Evolutionary conservation across 2,888 invertebrate genomes (phyloP).

Genomic region (Metalampra italica): DNA sequence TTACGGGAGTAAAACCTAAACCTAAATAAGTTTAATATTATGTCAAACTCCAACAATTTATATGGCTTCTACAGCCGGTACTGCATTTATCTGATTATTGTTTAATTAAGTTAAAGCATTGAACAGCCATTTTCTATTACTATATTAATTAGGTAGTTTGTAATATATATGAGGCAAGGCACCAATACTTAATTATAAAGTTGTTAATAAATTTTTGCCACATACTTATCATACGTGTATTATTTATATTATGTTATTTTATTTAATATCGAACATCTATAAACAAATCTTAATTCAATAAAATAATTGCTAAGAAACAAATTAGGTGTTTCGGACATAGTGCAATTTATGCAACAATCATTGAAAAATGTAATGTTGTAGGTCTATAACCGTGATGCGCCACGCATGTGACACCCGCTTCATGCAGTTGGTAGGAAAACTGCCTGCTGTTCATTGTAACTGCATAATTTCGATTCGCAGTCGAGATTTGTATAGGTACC

Average conservation of each 20-base stretch:
- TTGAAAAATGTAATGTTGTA: too few relatives aligned
- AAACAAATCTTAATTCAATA: too few relatives aligned
- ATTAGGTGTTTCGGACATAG: too few relatives aligned
- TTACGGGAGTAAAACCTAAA: too few relatives aligned
- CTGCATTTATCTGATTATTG: conserved; percentile 5
- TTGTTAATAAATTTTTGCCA: conserved; percentile 44
- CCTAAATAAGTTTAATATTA: background rate
- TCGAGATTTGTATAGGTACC: too few relatives aligned
- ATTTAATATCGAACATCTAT: background rate
- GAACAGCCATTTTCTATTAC: conserved; percentile 11
- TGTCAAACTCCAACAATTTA: background rate
- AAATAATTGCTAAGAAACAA: too few relatives aligned
- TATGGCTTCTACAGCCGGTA: background rate
- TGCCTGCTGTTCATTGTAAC: too few relatives aligned
- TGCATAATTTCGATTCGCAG: too few relatives aligned
- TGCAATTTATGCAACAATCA: too few relatives aligned
- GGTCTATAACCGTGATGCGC: too few relatives aligned
- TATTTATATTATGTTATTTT: conserved; percentile 6
- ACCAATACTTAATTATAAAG: conserved; percentile 49
- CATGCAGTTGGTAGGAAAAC: too few relatives aligned
- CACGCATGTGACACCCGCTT: too few relatives aligned
- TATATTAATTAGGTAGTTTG: conserved; percentile 21
- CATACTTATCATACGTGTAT: conserved; percentile 1
- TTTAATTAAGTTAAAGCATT: conserved; percentile 17
- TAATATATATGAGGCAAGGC: conserved; percentile 38